Conservation (phyloP, 2,888 invertebrate genomes). For the Anthophora plumipes region DNA sequence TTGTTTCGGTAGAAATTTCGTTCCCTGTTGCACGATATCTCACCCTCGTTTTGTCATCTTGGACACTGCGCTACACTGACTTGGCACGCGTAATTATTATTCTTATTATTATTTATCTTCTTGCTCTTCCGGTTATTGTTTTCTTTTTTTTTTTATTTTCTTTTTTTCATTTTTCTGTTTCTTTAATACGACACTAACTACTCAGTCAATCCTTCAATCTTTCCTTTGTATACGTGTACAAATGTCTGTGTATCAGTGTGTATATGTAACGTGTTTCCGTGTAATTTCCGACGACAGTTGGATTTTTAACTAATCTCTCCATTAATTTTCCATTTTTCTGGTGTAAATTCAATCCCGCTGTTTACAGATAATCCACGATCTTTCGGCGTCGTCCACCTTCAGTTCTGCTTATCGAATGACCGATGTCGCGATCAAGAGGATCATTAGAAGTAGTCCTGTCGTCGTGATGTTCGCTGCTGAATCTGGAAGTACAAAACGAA, state of each 20-base stretch:
- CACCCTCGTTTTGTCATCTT: conserved; percentile 20
- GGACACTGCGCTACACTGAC: conserved; percentile 69
- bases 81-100: conserved; percentile 76
- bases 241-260: conserved; percentile 31
- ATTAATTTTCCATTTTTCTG: conserved; percentile 31
- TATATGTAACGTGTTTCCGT: conserved; percentile 4
- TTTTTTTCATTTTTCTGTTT: conserved; percentile 36
- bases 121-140: not conserved
- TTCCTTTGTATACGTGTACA: conserved; percentile 47
- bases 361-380: conserved; percentile 56
- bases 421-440: conserved; percentile 72
- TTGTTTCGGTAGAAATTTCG: conserved; percentile 41
- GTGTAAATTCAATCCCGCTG: conserved; percentile 55
- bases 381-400: conserved; percentile 31
- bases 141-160: conserved; percentile 13
- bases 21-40: conserved; percentile 33
- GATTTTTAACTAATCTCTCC: conserved; percentile 41
- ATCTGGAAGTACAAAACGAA: conserved; percentile 70
- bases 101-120: conserved; percentile 32
- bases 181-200: conserved; percentile 78
- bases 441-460: conserved; percentile 70
- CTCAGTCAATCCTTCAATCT: conserved; percentile 78
- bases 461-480: conserved; percentile 67
- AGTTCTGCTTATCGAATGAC: conserved; percentile 77
- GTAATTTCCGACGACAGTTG: conserved; percentile 9